Percentiles rank a stretch among this genome's conserved stretches.
phyloP scores from a whole-genome alignment of 2,888 invertebrate genomes.

The Microctonus hyperodae region DNA sequence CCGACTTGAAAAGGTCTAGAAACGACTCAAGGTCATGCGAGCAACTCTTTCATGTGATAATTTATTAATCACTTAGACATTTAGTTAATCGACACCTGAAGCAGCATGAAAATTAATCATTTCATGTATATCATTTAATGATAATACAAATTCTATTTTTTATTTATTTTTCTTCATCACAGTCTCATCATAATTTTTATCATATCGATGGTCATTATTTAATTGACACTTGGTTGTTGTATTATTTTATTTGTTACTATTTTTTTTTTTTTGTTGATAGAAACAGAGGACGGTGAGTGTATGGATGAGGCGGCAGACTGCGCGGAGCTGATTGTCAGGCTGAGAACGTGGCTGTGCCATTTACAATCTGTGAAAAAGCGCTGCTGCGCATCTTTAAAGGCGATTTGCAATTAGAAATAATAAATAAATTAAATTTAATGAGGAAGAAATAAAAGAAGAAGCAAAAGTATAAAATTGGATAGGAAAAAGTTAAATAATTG shows the following conservation, averaged over 20 bases:
- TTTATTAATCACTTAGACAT: slow-evolving; percentile 14
- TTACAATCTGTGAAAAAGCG: slow-evolving; percentile 61
- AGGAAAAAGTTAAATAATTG: not conserved
- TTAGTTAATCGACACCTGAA: slow-evolving; percentile 18
- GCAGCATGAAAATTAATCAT: slow-evolving; percentile 23
- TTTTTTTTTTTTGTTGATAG: slow-evolving; percentile 38
- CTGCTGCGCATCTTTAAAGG: slow-evolving; percentile 61
- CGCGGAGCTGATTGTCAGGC: slow-evolving; percentile 63
- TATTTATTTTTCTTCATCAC: slow-evolving; percentile 4
- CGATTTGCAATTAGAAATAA: slow-evolving; percentile 48
- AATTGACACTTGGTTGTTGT: not conserved
- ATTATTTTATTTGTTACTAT: slow-evolving; percentile 7
- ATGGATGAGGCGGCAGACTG: slow-evolving; percentile 60
- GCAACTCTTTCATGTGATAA: slow-evolving; percentile 10
- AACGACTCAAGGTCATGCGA: slow-evolving; percentile 29
- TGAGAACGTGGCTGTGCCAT: slow-evolving; percentile 63
- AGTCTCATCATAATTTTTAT: not conserved
- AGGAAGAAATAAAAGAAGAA: slow-evolving; percentile 31
- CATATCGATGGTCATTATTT: not conserved
- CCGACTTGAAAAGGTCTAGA: slow-evolving; percentile 25
- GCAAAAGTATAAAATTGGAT: slow-evolving; percentile 1
- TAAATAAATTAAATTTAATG: slow-evolving; percentile 31
- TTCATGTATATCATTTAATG: not conserved
- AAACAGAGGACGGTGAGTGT: slow-evolving; percentile 61
- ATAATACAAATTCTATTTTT: not conserved